A percentile compares a stretch with the other conserved stretches of the same genome.
Evolutionary conservation across 2,113 vertebrate species (phyloP).

Genomic region (Ammodytes dubius): DNA sequence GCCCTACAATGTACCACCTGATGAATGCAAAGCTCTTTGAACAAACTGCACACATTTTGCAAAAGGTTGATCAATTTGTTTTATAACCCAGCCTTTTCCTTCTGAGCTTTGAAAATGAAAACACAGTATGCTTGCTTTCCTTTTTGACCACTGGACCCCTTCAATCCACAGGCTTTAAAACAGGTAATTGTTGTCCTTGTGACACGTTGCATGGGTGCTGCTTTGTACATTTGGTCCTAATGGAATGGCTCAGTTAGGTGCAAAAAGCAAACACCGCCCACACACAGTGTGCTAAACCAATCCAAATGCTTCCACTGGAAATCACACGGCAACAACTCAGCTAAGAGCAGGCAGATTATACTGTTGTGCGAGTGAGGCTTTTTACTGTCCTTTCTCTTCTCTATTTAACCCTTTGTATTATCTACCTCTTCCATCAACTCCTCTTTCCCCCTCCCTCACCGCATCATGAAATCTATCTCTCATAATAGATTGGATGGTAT

Average conservation of each 20-base stretch:
- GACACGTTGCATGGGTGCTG: slow-evolving; percentile 42
- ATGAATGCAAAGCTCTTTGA: background rate
- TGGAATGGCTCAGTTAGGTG: slow-evolving; percentile 62
- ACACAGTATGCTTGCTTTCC: slow-evolving; percentile 6
- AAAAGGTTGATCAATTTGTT: background rate
- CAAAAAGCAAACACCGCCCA: slow-evolving; percentile 64
- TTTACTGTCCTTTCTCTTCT: slow-evolving; percentile 41
- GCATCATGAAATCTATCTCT: slow-evolving; percentile 36
- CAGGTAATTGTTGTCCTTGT: slow-evolving; percentile 18
- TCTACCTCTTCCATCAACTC: slow-evolving; percentile 33
- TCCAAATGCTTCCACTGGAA: slow-evolving; percentile 65
- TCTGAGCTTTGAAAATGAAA: background rate
- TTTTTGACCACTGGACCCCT: background rate
- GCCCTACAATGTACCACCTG: background rate
- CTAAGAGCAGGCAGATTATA: slow-evolving; percentile 69
- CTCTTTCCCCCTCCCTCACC: background rate
- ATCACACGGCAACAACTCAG: slow-evolving; percentile 64
- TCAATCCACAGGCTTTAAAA: slow-evolving; percentile 14
- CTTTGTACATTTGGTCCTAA: slow-evolving; percentile 59
- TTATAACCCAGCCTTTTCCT: too few species aligned
- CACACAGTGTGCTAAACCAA: slow-evolving; percentile 44
- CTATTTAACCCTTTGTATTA: slow-evolving; percentile 32
- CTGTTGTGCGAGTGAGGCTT: slow-evolving; percentile 14
- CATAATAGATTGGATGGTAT: slow-evolving; percentile 44
- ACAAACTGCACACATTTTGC: background rate